Percentiles rank a stretch among this genome's conserved stretches.
Evolutionary conservation across 2,888 invertebrate species (phyloP).

Genomic region (Atethmia centrago): DNA sequence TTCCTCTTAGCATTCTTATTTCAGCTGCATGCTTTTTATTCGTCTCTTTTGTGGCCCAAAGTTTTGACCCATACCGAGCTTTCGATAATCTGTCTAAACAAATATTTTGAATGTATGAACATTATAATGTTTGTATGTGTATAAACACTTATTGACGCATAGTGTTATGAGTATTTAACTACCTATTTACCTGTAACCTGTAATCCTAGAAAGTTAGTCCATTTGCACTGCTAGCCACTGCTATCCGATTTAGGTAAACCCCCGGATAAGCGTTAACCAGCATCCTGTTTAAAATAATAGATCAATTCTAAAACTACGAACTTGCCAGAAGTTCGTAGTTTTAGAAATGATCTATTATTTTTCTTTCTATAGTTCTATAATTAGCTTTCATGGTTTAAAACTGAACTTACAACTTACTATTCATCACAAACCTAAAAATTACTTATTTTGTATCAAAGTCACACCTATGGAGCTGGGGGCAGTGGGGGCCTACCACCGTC

Average conservation of each 20-base stretch:
- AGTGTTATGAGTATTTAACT: slow-evolving; percentile 12
- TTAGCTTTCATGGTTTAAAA: neutral
- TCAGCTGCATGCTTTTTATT: no score
- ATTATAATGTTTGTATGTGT: neutral
- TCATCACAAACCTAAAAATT: neutral
- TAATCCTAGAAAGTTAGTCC: slow-evolving; percentile 5
- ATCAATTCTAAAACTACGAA: neutral
- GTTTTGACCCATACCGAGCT: neutral
- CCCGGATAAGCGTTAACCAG: neutral
- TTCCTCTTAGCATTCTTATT: neutral
- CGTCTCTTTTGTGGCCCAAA: neutral
- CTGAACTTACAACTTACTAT: neutral
- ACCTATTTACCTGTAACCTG: slow-evolving; percentile 8
- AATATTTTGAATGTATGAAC: slow-evolving; percentile 27
- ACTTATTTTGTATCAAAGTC: neutral
- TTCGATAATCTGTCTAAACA: neutral
- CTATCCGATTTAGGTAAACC: slow-evolving; percentile 4
- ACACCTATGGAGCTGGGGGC: no score
- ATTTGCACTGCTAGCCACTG: slow-evolving; percentile 8
- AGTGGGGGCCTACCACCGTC: no score
- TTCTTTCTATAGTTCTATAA: no score
- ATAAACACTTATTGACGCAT: neutral
- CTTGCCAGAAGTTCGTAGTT: no score
- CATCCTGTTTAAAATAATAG: neutral
- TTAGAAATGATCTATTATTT: no score